These are phyloP conservation scores for Drosophila quadrilineata DNA, from an alignment of 1,140 invertebrate genomes.

Conservation along the genomic window DNA sequence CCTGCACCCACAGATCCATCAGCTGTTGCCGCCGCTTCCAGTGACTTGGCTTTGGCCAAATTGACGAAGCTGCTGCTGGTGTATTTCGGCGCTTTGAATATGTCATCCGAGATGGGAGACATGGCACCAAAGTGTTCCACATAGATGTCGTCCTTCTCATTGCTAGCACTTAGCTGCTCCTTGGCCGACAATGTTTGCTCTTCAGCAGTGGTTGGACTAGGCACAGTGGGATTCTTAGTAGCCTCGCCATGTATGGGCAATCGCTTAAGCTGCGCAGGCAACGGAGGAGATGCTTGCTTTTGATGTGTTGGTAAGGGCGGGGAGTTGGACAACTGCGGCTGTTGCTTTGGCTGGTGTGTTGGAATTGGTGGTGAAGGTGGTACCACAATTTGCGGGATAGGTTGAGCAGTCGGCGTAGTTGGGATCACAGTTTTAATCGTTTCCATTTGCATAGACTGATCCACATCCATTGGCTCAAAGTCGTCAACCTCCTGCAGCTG, in stretches of 20 bases:
- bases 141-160: slow-evolving; percentile 73
- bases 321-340: neutral
- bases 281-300: slow-evolving; percentile 11
- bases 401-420: neutral
- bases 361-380: slow-evolving; percentile 3
- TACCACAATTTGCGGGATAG: neutral
- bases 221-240: neutral
- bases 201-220: slow-evolving; percentile 6
- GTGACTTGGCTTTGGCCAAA: slow-evolving; percentile 26
- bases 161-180: slow-evolving; percentile 59
- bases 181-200: slow-evolving; percentile 66
- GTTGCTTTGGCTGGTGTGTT: neutral
- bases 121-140: slow-evolving; percentile 64
- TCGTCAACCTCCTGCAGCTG: slow-evolving; percentile 9
- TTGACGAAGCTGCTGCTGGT: slow-evolving; percentile 40
- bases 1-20: neutral
- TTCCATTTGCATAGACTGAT: slow-evolving; percentile 30
- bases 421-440: neutral
- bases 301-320: slow-evolving; percentile 23
- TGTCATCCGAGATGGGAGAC: slow-evolving; percentile 56
- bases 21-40: neutral
- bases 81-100: slow-evolving; percentile 55
- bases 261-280: slow-evolving; percentile 23
- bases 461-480: slow-evolving; percentile 63
- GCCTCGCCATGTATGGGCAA: slow-evolving; percentile 36